Base-by-base conservation (phyloP, 2,888 invertebrate species). In the Cryptus armator region DNA sequence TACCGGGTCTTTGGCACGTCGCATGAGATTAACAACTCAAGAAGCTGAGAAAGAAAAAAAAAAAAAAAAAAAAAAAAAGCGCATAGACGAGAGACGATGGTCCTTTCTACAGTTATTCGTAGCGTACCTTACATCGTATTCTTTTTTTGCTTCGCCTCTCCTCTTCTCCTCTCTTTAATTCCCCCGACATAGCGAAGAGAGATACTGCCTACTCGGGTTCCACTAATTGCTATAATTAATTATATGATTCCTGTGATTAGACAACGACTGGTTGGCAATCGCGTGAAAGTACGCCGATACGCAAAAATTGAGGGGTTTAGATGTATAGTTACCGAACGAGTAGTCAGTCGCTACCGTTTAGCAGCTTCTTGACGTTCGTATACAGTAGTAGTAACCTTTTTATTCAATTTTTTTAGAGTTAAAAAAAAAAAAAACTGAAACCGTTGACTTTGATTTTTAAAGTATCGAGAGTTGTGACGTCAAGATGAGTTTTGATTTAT, bases 161-260 rank as follows among this genome's bases (percentile, higher is more conserved):
- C 44, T 29, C 66, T 16, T 64, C n/a, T 78, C 43, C 56, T 64
- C 71, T 67, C 75, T 59, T 51, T 81, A 81, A 77, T 86, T 83
- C 84, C 81, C 81, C 70, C 19, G 67, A 84, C 67, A 24, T 59
- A 16, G 5, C 37, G 37, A 37, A 44, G 46, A 16, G 48, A 29
- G 59, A 32, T 53, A 48, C n/a, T 10, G 14, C 2, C 32, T 29
- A 2, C 62, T 32, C 12, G 62, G 62, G 62, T 62, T 62, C 62
- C 29, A 86, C 88, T 90, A 90, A 91, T 91, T 90, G 89, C 89
- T 89, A 89, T 90, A 89, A 91, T 91, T 91, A 91, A 91, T 91
- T 89, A 89, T 89, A 90, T 89, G 90, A 92, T 91, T 91, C 90
- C 91, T 89, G 89, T 90, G 91, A 92, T 92, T 90, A 90, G 88